Conservation (phyloP, 92 coral and sea anemone genomes). For the Galaxea fascicularis region DNA sequence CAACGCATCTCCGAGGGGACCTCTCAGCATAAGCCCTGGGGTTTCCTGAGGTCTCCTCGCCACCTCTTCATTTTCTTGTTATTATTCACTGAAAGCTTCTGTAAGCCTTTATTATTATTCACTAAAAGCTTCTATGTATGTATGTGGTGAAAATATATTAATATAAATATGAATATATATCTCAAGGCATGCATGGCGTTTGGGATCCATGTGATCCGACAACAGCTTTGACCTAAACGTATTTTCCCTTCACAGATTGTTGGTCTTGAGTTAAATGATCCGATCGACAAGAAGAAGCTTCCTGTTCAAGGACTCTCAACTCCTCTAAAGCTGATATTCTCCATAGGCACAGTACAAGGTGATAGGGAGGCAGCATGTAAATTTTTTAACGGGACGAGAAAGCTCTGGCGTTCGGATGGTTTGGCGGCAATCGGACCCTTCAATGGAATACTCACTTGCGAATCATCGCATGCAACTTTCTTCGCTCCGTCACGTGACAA, state of each 20-base stretch:
- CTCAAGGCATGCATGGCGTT: too few relatives aligned
- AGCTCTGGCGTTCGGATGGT: slow-evolving; percentile 37
- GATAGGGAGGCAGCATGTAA: slow-evolving; percentile 21
- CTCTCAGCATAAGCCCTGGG: too few relatives aligned
- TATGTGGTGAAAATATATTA: too few relatives aligned
- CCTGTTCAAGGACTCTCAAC: neutral
- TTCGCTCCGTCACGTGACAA: slow-evolving; percentile 35
- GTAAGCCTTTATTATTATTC: too few relatives aligned
- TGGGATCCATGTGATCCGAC: too few relatives aligned
- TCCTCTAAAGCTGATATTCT: slow-evolving; percentile 9
- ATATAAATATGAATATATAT: too few relatives aligned
- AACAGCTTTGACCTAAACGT: neutral
- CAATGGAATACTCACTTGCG: slow-evolving; percentile 8
- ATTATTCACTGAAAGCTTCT: too few relatives aligned
- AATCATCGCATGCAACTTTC: slow-evolving; percentile 46
- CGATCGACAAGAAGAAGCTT: neutral
- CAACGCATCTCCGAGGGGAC: too few relatives aligned
- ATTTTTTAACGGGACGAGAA: slow-evolving; percentile 24
- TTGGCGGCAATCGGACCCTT: neutral
- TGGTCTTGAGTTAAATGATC: slow-evolving; percentile 14
- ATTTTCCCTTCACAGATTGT: neutral
- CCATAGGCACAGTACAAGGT: neutral
- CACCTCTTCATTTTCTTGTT: too few relatives aligned
- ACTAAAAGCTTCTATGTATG: too few relatives aligned
- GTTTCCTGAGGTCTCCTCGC: too few relatives aligned